phyloP scores from a whole-genome alignment of 2,797 vertebrate species.

The Etheostoma perlongum region DNA sequence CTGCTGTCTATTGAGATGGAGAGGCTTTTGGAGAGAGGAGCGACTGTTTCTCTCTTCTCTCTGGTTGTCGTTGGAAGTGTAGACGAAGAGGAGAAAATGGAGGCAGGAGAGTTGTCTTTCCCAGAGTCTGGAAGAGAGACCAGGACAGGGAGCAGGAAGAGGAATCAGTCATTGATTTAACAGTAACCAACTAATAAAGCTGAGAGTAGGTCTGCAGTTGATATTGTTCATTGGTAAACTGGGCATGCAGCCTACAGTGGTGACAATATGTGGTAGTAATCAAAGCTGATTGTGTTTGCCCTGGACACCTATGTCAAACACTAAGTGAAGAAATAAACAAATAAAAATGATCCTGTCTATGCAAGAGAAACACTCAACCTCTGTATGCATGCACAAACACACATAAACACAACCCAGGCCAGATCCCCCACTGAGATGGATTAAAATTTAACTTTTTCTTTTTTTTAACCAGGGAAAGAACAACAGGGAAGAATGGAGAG shows the following conservation, averaged over 20 bases:
- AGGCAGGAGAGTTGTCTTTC: conserved; percentile 79
- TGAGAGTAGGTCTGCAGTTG: conserved; percentile 25
- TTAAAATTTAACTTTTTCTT: conserved; percentile 74
- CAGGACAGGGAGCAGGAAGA: conserved; percentile 18
- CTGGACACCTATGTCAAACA: conserved; percentile 35
- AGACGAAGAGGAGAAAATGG: conserved; percentile 78
- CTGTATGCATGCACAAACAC: conserved; percentile 36
- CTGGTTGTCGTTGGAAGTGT: conserved; percentile 75
- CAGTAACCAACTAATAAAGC: conserved; percentile 24
- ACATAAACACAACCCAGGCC: conserved; percentile 47
- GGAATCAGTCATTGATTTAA: conserved; percentile 22
- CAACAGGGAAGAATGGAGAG: conserved; percentile 22
- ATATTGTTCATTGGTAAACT: conserved; percentile 29
- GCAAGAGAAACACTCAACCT: conserved; percentile 22
- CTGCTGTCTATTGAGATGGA: conserved; percentile 89
- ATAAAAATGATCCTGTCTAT: conserved; percentile 11
- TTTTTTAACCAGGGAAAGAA: conserved; percentile 30
- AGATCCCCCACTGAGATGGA: conserved; percentile 67
- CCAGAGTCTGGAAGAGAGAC: conserved; percentile 78
- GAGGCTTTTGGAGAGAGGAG: conserved; percentile 85
- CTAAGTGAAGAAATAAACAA: conserved; percentile 4
- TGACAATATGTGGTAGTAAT: conserved; percentile 21
- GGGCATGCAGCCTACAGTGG: conserved; percentile 10
- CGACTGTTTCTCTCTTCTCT: conserved; percentile 84
- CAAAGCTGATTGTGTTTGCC: conserved; percentile 6